Evolutionary conservation across 2,113 vertebrate genomes (phyloP).

Genomic region (Upupa epops): DNA sequence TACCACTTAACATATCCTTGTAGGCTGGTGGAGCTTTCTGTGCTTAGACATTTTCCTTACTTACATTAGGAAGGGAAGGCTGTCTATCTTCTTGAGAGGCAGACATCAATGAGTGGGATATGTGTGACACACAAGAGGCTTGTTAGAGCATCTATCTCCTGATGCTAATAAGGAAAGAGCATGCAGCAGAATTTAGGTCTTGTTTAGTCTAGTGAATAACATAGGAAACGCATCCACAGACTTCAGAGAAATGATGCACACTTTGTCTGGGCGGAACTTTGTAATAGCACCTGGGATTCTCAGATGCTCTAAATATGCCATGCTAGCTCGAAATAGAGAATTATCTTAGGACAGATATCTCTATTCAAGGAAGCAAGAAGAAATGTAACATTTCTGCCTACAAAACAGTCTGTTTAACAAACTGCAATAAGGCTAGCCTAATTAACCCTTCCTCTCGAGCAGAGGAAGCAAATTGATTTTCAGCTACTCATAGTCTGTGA

Average conservation of each 20-base stretch:
- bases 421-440: not conserved
- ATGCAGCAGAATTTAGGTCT: not conserved
- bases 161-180: not conserved
- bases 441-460: constrained; percentile 6
- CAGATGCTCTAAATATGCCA: not conserved
- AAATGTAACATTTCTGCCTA: constrained; percentile 12
- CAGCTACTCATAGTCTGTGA: not conserved
- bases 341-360: not conserved
- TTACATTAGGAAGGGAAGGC: not conserved
- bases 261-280: not conserved
- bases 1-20: not conserved
- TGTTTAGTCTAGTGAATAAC: not conserved
- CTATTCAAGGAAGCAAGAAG: not conserved
- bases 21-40: not conserved
- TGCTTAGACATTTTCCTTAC: not conserved
- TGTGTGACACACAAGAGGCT: not conserved
- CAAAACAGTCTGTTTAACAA: constrained; percentile 1
- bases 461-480: not conserved
- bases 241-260: not conserved
- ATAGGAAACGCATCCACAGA: not conserved
- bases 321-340: not conserved
- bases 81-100: not conserved
- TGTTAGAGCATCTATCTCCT: not conserved
- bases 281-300: not conserved
- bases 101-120: not conserved